These are phyloP conservation scores for Canis aureus DNA, from an alignment of 2,113 vertebrate genomes.

Conservation along the genomic window DNA sequence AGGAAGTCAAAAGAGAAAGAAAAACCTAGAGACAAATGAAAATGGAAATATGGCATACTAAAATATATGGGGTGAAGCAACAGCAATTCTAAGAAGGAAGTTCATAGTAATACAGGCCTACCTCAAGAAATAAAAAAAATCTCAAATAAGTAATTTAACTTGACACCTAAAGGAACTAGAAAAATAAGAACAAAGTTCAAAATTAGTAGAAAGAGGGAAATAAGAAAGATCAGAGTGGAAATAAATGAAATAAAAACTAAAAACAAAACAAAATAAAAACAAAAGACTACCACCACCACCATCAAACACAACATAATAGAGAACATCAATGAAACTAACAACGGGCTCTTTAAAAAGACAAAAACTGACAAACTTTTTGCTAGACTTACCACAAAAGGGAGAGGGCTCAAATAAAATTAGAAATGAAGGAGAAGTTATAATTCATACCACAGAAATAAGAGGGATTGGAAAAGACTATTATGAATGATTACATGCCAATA, in stretches of 20 bases:
- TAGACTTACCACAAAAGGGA: background rate
- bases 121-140: background rate
- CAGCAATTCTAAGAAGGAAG: background rate
- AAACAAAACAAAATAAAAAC: background rate
- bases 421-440: background rate
- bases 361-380: background rate
- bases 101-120: background rate
- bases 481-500: background rate
- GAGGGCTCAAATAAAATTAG: background rate
- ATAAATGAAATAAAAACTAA: background rate
- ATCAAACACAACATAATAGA: background rate
- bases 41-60: background rate
- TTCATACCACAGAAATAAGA: background rate
- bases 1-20: background rate
- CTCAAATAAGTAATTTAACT: background rate
- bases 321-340: background rate
- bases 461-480: background rate
- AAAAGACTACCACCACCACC: background rate
- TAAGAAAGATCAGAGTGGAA: background rate
- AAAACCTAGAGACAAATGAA: background rate
- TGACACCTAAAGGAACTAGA: background rate
- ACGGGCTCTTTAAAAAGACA: background rate
- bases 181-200: background rate
- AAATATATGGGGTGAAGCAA: background rate
- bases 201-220: background rate